phyloP scores from a whole-genome alignment of 1,140 invertebrate genomes.

The Apocrypta bakeri region DNA sequence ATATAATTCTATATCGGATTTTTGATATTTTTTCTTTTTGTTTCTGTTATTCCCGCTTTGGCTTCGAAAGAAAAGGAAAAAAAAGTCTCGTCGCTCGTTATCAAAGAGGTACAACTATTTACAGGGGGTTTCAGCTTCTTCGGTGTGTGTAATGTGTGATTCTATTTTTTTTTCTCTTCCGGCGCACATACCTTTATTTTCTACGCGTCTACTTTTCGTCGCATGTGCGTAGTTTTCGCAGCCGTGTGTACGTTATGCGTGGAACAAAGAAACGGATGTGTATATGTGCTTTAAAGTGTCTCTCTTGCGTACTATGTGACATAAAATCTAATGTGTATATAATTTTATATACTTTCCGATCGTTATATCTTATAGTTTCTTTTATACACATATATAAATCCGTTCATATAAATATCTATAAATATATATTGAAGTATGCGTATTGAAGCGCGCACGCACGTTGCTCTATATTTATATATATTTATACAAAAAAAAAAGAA shows the following conservation, averaged over 20 bases:
- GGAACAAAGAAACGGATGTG: constrained; percentile 39
- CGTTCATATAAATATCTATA: constrained; percentile 34
- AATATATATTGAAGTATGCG: constrained; percentile 29
- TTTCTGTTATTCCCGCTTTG: constrained; percentile 43
- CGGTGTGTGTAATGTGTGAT: constrained; percentile 15
- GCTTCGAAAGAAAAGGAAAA: constrained; percentile 34
- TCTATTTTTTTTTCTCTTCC: background rate
- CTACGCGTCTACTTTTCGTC: background rate
- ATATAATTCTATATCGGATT: constrained; percentile 11
- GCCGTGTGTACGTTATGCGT: too few relatives aligned
- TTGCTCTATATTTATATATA: constrained; percentile 42
- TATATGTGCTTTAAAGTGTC: constrained; percentile 6
- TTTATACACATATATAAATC: constrained; percentile 40
- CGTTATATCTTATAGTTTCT: constrained; percentile 27
- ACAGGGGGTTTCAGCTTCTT: constrained; percentile 31
- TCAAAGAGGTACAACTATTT: constrained; percentile 38
- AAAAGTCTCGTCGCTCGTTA: constrained; percentile 26
- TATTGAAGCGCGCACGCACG: constrained; percentile 9
- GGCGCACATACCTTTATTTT: constrained; percentile 14
- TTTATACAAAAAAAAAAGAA: background rate
- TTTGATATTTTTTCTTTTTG: constrained; percentile 5
- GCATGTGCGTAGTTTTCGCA: background rate
- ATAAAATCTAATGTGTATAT: constrained; percentile 35
- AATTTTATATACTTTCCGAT: constrained; percentile 23
- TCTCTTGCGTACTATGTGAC: constrained; percentile 41